Evolutionary conservation across 1,140 invertebrate species (phyloP).

Genomic region (Maniola jurtina): DNA sequence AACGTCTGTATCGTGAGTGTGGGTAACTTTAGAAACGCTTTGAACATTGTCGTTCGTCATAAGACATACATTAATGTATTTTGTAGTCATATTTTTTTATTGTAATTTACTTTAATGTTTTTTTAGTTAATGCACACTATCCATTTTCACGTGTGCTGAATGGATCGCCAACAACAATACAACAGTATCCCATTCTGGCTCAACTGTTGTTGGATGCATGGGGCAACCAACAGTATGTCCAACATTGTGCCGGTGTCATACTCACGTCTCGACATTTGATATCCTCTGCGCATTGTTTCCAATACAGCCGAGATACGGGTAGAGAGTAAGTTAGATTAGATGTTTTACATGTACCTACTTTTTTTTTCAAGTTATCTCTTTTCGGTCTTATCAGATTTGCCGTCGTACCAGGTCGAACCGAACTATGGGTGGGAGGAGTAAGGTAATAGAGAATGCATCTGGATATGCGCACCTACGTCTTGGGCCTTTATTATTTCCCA

Average conservation of each 20-base stretch:
- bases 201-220: conserved; percentile 61
- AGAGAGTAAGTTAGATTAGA: conserved; percentile 49
- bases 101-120: background rate
- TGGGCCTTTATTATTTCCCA: too few species aligned
- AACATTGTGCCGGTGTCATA: conserved; percentile 67
- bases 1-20: too few species aligned
- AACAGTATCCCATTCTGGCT: conserved; percentile 58
- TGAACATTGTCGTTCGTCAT: too few species aligned
- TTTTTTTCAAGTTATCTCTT: too few species aligned
- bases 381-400: too few species aligned
- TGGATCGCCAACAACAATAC: conserved; percentile 54
- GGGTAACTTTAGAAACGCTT: too few species aligned
- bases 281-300: conserved; percentile 66
- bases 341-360: background rate
- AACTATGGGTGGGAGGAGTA: too few species aligned
- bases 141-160: conserved; percentile 50
- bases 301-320: conserved; percentile 50
- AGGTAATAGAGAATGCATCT: too few species aligned
- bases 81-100: background rate
- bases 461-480: too few species aligned
- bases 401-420: too few species aligned
- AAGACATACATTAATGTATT: too few species aligned
- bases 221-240: conserved; percentile 49
- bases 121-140: conserved; percentile 45
- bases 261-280: conserved; percentile 63